These are phyloP conservation scores for Eudasyphora cyanicolor DNA, from an alignment of 2,888 invertebrate species.

Conservation along the genomic window DNA sequence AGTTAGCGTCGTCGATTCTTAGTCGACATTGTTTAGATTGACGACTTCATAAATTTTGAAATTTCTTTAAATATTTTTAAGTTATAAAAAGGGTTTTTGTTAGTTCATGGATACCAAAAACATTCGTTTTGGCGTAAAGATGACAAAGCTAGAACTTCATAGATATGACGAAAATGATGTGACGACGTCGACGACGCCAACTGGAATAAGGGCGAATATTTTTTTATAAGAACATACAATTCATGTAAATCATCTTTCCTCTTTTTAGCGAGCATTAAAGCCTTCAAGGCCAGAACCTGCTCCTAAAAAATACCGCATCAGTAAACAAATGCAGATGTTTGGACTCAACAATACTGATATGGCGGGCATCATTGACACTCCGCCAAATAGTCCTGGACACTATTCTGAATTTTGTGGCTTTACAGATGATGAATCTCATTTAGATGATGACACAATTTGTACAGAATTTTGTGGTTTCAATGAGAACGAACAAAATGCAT, in stretches of 20 bases:
- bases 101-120: no score
- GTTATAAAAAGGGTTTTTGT: no score
- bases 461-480: conserved; percentile 66
- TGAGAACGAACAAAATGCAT: conserved; percentile 57
- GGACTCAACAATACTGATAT: conserved; percentile 60
- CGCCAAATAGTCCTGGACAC: conserved; percentile 62
- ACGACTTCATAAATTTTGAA: no score
- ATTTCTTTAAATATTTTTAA: no score
- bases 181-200: no score
- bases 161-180: no score
- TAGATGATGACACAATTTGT: conserved; percentile 46
- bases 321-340: conserved; percentile 54
- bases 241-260: not conserved
- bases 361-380: conserved; percentile 59
- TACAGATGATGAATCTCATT: conserved; percentile 55
- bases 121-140: no score
- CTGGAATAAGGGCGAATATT: no score
- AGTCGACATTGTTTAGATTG: no score
- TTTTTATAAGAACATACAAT: not conserved
- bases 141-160: no score
- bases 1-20: no score
- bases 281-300: conserved; percentile 37
- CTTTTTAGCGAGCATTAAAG: conserved; percentile 63
- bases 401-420: conserved; percentile 70
- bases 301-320: not conserved